A percentile compares a stretch with the other conserved stretches of the same genome.
phyloP scores from a whole-genome alignment of 1,140 invertebrate species.

The Brevipalpus yothersi region DNA sequence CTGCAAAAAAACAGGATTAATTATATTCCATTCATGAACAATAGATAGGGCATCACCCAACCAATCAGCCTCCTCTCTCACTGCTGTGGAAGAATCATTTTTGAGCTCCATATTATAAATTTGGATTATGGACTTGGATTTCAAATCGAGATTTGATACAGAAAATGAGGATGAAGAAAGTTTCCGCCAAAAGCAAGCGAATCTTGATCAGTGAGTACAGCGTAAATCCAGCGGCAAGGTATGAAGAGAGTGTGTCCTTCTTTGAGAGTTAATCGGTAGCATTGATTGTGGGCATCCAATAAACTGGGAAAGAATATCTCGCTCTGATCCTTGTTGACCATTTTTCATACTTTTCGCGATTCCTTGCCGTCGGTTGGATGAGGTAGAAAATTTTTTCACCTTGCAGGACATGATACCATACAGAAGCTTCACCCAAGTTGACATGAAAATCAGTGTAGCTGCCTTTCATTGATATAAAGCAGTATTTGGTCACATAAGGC shows the following conservation, averaged over 20 bases:
- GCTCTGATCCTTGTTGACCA: slow-evolving; percentile 22
- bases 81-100: no score
- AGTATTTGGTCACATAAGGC: slow-evolving; percentile 71
- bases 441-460: slow-evolving; percentile 86
- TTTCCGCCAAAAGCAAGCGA: slow-evolving; percentile 83
- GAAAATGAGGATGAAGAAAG: slow-evolving; percentile 55
- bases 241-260: slow-evolving; percentile 53
- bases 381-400: slow-evolving; percentile 74
- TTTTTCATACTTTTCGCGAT: slow-evolving; percentile 51
- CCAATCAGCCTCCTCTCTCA: no score
- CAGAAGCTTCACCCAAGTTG: slow-evolving; percentile 77
- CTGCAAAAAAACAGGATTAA: no score
- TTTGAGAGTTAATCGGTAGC: slow-evolving; percentile 10
- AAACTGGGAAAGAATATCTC: not conserved
- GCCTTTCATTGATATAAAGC: slow-evolving; percentile 58
- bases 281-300: not conserved
- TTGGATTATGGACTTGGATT: no score
- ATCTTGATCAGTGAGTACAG: slow-evolving; percentile 65
- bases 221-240: slow-evolving; percentile 83
- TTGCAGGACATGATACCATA: slow-evolving; percentile 75
- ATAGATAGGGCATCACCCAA: no score
- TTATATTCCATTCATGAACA: no score
- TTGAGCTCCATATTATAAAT: slow-evolving; percentile 58
- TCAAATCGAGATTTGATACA: slow-evolving; percentile 69
- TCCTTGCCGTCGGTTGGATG: slow-evolving; percentile 49